phyloP scores from a whole-genome alignment of 2,797 vertebrate genomes.

The Centropyge bicolor region DNA sequence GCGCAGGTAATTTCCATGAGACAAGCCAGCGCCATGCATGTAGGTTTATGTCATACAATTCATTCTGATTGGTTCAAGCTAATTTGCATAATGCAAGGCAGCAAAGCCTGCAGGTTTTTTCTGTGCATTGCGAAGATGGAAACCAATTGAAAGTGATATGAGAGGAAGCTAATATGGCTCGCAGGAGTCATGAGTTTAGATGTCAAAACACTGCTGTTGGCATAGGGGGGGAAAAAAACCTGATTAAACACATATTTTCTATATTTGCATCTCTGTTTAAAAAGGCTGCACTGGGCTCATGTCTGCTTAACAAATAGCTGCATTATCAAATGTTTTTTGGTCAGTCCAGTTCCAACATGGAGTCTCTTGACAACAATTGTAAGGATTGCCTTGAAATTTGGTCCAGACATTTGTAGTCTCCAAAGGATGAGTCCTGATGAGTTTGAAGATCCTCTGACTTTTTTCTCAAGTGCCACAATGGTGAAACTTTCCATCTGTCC shows the following conservation, averaged over 20 bases:
- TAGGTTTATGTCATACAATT: constrained; percentile 47
- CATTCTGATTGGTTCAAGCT: constrained; percentile 47
- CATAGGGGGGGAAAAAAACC: background rate
- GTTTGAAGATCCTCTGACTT: background rate
- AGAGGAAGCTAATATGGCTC: constrained; percentile 17
- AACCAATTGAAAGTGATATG: constrained; percentile 14
- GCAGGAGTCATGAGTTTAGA: background rate
- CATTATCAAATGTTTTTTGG: background rate
- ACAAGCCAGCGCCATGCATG: constrained; percentile 13
- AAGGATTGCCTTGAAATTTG: background rate
- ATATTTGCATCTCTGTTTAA: background rate
- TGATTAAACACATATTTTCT: background rate
- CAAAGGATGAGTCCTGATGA: background rate
- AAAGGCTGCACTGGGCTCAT: background rate
- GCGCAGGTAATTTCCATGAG: constrained; percentile 39
- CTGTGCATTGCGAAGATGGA: background rate
- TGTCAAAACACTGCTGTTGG: background rate
- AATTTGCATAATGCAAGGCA: constrained; percentile 61
- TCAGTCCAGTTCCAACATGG: background rate
- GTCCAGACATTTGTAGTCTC: background rate
- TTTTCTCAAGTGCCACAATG: background rate
- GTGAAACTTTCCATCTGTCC: too few species aligned
- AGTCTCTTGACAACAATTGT: background rate
- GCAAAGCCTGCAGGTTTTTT: constrained; percentile 25
- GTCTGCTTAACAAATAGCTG: background rate